Evolutionary conservation across 1,140 invertebrate species (phyloP).

Genomic region (Phenacoccus solenopsis): DNA sequence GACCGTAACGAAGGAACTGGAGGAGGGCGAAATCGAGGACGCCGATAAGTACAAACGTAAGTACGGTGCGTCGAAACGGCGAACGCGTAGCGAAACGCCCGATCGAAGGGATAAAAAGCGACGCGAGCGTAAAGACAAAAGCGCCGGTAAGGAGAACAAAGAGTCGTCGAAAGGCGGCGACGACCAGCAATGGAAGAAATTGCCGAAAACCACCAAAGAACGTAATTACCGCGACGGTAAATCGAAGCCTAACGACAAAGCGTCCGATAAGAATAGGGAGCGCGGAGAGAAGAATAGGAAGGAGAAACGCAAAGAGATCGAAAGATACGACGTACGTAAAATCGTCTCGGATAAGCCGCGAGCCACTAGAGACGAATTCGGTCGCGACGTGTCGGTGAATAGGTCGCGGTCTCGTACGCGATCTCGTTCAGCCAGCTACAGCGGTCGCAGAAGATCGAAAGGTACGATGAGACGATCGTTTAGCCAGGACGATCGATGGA

Average conservation of each 20-base stretch:
- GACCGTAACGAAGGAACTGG: slow-evolving; percentile 22
- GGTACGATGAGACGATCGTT: neutral
- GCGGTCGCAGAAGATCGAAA: neutral
- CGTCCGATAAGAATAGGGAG: slow-evolving; percentile 18
- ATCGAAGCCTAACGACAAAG: slow-evolving; percentile 32
- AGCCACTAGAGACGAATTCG: slow-evolving; percentile 62
- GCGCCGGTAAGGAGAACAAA: slow-evolving; percentile 44
- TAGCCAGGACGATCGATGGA: neutral
- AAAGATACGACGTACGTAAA: slow-evolving; percentile 65
- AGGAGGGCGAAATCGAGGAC: slow-evolving; percentile 43
- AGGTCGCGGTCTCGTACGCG: slow-evolving; percentile 26
- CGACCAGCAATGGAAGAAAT: slow-evolving; percentile 58
- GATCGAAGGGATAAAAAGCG: slow-evolving; percentile 35
- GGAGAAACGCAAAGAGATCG: slow-evolving; percentile 62
- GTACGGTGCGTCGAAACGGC: slow-evolving; percentile 42
- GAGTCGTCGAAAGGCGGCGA: slow-evolving; percentile 35
- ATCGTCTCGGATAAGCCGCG: slow-evolving; percentile 54
- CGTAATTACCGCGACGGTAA: slow-evolving; percentile 53
- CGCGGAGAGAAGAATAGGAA: slow-evolving; percentile 38
- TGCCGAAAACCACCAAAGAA: slow-evolving; percentile 64
- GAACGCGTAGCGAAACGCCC: slow-evolving; percentile 37
- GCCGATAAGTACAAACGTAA: slow-evolving; percentile 22
- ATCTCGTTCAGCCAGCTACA: neutral
- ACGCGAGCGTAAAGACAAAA: slow-evolving; percentile 37
- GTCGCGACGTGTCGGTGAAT: slow-evolving; percentile 48